Evolutionary conservation across 2,797 vertebrate species (phyloP), one percentile per base, ranked within the genome.

Genomic region (Linurgus olivaceus): DNA sequence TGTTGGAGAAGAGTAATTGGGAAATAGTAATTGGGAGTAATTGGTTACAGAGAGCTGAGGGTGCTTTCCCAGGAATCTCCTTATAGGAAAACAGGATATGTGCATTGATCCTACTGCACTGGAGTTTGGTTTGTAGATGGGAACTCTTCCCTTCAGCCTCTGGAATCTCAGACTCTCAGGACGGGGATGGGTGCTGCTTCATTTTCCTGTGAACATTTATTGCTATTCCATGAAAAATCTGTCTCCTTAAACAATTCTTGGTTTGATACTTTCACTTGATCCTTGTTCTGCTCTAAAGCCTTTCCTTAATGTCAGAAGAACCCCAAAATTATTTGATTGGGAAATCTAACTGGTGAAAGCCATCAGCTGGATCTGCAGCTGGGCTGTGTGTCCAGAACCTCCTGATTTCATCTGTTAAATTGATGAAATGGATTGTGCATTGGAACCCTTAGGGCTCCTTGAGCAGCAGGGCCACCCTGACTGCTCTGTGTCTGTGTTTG

Each of bases 321-420:
- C 1, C 2, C 1, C 1, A 3, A 12, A 63, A 35, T 11, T 2
- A 42, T 57, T 72, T 25, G n/a, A 13, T 57, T 72, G 74, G 57
- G 19, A 76, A 82, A 66, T 23, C 10, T 14, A 75, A 33, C 13
- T 9, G 51, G n/a, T 75, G 45, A 47, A 67, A 62, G 2, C 1
- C 21, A 13, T 31, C 38, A 28, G 35, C 42, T 54, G 33, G 45
- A 19, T 71, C 54, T 81, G 72, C 57, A 11, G 38, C 13, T 42
- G 54, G 66, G 51, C 21, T 7, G 2, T 45, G 7, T 57, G 42
- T 47, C 80, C 61, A 47, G 52, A 63, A 25, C 48, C 31, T 70
- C 25, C 52, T 65, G 45, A 3, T 74, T 83, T 45, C 51, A 31
- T 26, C 82, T 42, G 19, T 68, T 51, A 28, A 82, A 26, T 4